Percentiles rank a stretch among this genome's conserved stretches.
These are phyloP conservation scores for Gopherus flavomarginatus DNA, from an alignment of 2,113 vertebrate genomes.

Conservation along the genomic window DNA sequence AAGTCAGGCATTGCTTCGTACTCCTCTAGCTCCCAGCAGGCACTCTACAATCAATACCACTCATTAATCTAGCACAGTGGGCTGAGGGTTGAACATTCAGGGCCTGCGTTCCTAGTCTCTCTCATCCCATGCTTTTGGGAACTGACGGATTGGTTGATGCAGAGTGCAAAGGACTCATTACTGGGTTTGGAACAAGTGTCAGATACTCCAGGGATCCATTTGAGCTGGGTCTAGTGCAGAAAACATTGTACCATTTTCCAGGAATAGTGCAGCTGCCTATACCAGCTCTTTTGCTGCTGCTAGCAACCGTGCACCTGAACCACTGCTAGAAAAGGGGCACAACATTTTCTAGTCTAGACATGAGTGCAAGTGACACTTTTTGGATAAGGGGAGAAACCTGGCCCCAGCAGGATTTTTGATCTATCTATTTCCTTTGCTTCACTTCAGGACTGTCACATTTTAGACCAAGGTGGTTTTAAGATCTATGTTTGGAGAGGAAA, in stretches of 20 bases:
- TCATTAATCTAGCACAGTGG: background rate
- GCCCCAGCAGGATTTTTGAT: background rate
- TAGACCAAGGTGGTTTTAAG: constrained; percentile 86
- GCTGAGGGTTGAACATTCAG: background rate
- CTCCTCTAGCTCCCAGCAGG: background rate
- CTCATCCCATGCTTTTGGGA: background rate
- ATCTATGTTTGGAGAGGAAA: constrained; percentile 93
- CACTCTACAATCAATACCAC: background rate
- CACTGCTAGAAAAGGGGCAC: background rate
- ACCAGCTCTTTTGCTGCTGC: background rate
- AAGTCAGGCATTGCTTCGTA: background rate
- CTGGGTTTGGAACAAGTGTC: background rate
- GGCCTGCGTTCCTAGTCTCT: background rate
- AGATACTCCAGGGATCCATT: background rate
- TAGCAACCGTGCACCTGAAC: background rate
- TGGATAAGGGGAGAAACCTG: background rate
- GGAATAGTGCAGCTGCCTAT: background rate
- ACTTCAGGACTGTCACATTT: constrained; percentile 89
- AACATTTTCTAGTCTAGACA: background rate
- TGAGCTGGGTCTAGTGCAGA: background rate
- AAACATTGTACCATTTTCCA: background rate
- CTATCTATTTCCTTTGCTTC: background rate
- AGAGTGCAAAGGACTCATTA: background rate
- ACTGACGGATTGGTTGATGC: background rate
- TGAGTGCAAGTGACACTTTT: background rate